Evolutionary conservation across 2,113 vertebrate genomes (phyloP).

Genomic region (Fukomys damarensis): DNA sequence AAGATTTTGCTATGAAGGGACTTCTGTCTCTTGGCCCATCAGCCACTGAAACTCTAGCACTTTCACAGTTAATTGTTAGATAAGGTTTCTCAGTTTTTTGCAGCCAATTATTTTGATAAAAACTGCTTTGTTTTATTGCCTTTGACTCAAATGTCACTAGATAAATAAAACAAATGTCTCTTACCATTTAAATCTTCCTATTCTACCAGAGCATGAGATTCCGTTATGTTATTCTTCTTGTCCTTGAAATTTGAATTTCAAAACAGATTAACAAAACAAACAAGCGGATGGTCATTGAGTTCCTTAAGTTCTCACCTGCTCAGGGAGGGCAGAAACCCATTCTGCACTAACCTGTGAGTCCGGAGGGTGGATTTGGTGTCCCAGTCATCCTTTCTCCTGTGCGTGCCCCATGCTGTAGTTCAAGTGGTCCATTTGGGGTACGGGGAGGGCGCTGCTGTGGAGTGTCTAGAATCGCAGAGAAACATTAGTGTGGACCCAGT

Average conservation of each 20-base stretch:
- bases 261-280: neutral
- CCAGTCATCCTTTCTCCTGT: neutral
- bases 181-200: neutral
- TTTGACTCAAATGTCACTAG: conserved; percentile 63
- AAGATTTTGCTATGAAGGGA: conserved; percentile 46
- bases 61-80: conserved; percentile 69
- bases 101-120: conserved; percentile 67
- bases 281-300: neutral
- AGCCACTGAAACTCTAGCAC: conserved; percentile 57
- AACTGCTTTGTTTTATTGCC: conserved; percentile 69
- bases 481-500: neutral
- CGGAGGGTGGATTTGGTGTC: neutral
- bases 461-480: neutral
- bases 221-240: conserved; percentile 17
- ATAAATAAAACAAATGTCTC: conserved; percentile 58
- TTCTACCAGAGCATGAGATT: conserved; percentile 44
- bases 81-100: conserved; percentile 71
- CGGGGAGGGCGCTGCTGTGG: neutral
- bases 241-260: neutral
- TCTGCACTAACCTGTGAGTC: neutral
- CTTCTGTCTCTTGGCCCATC: conserved; percentile 70
- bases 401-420: neutral
- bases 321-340: neutral
- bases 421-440: neutral
- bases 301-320: neutral